These are phyloP conservation scores for Drosophila nr. perissopoda DNA, from an alignment of 2,888 invertebrate species.

Conservation along the genomic window DNA sequence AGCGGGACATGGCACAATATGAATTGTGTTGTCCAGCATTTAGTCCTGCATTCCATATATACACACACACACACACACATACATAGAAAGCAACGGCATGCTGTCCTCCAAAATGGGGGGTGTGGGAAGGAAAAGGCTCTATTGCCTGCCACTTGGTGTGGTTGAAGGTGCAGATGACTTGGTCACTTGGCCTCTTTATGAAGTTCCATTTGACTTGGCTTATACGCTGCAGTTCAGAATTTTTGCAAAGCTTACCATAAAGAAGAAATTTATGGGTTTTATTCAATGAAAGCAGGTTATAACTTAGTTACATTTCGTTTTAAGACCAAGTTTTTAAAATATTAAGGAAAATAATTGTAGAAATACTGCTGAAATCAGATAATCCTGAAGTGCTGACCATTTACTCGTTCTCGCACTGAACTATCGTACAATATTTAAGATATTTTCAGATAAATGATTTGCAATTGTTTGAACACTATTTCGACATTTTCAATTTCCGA, in stretches of 20 bases:
- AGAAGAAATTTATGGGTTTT: neutral
- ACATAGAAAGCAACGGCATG: constrained; percentile 36
- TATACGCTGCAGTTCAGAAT: constrained; percentile 9
- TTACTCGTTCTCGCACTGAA: too few species aligned
- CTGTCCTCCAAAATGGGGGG: constrained; percentile 35
- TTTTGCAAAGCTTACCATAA: neutral
- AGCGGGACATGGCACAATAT: constrained; percentile 76
- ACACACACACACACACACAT: constrained; percentile 23
- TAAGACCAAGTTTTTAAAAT: neutral
- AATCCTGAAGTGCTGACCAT: too few species aligned
- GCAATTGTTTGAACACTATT: constrained; percentile 18
- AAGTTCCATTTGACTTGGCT: constrained; percentile 32
- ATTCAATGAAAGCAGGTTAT: neutral
- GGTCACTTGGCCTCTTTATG: constrained; percentile 38
- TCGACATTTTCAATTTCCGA: too few species aligned
- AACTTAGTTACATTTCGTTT: neutral
- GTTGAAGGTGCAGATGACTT: constrained; percentile 35
- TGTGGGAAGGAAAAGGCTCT: constrained; percentile 18
- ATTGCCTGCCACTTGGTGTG: constrained; percentile 36
- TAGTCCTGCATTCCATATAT: constrained; percentile 61
- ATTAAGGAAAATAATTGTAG: neutral
- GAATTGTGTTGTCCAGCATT: constrained; percentile 80
- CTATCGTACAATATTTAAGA: constrained; percentile 7
- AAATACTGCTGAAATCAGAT: too few species aligned
- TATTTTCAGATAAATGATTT: constrained; percentile 19